phyloP scores from a whole-genome alignment of 2,113 vertebrate species.

The Gymnobelideus leadbeateri region DNA sequence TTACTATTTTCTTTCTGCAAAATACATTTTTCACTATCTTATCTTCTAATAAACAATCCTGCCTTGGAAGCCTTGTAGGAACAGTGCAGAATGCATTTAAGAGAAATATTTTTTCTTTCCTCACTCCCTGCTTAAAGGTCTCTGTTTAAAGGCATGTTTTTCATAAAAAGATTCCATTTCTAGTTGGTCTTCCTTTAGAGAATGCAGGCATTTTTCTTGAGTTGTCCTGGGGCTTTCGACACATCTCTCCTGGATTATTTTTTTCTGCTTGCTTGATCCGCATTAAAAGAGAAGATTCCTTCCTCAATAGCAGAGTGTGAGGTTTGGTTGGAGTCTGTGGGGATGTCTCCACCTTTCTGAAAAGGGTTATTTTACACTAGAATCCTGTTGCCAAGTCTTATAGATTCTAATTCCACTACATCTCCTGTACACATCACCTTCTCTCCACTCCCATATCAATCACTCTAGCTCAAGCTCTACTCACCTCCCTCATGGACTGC shows the following conservation, averaged over 20 bases:
- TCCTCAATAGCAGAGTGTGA: background rate
- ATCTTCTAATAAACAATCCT: conserved; percentile 91
- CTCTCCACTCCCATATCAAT: background rate
- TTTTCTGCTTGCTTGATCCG: conserved; percentile 51
- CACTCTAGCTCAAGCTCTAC: background rate
- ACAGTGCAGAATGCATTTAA: conserved; percentile 85
- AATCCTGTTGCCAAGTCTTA: background rate
- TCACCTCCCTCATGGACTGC: background rate
- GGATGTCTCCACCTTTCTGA: conserved; percentile 65
- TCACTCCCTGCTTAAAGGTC: conserved; percentile 68
- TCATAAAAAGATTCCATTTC: conserved; percentile 82
- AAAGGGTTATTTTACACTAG: conserved; percentile 70
- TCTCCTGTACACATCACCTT: background rate
- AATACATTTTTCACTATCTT: conserved; percentile 92
- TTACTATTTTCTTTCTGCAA: conserved; percentile 90
- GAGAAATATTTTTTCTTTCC: conserved; percentile 77
- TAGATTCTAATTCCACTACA: background rate
- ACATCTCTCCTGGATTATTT: conserved; percentile 66
- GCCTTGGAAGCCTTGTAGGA: conserved; percentile 84
- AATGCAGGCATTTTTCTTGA: conserved; percentile 83
- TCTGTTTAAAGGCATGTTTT: conserved; percentile 81
- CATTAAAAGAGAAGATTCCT: conserved; percentile 55
- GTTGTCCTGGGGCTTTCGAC: conserved; percentile 72
- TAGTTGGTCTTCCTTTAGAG: conserved; percentile 82
- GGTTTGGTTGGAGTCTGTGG: background rate